Evolutionary conservation across 2,888 invertebrate genomes (phyloP), one percentile per base, ranked within the genome.

Genomic region (Acronicta leporina): DNA sequence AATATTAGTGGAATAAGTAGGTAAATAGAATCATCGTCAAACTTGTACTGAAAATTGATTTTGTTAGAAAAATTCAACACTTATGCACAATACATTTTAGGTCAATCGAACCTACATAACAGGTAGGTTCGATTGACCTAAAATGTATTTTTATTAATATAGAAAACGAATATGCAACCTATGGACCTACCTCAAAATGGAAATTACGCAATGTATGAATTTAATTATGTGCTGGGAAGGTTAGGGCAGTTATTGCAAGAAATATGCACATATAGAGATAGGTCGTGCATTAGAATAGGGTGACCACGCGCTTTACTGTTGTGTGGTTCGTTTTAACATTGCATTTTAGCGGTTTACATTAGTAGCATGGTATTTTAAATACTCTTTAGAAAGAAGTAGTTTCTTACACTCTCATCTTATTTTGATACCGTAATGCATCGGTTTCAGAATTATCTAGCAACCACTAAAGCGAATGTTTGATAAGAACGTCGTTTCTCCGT

Each of bases 271-370:
- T 74, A 75, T 82, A 81, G 82, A 81, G 84, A 86, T 86, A 88
- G 85, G 84, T 87, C 83, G 81, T 82, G 81, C 75, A 81, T 81
- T 83, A 43, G 35, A 55, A 42, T 84, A 84, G 84, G 84, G 84
- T 86, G 77, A 66, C 87, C 77, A 84, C 38, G 35, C 25, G 9
- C 20, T 40, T 15, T 57, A 27, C 11, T 44, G 40, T 49, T 40
- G 10, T 48, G 6, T 15, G n/a, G 35, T 61, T 38, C 9, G 2
- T 8, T 7, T 5, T 13, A 38, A 33, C 4, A 1, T 4, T 1
- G 33, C 10, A 30, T 30, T 9, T 27, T 5, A 25, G 27, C 27
- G 7, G 1, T 30, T 11, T 11, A 33, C 2, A 11, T 10, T 11
- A 33, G 11, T 33, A 11, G 11, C 10, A 33, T 5, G 11, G 9